phyloP scores from a whole-genome alignment of 2,888 invertebrate species.

The Acleris sparsana region DNA sequence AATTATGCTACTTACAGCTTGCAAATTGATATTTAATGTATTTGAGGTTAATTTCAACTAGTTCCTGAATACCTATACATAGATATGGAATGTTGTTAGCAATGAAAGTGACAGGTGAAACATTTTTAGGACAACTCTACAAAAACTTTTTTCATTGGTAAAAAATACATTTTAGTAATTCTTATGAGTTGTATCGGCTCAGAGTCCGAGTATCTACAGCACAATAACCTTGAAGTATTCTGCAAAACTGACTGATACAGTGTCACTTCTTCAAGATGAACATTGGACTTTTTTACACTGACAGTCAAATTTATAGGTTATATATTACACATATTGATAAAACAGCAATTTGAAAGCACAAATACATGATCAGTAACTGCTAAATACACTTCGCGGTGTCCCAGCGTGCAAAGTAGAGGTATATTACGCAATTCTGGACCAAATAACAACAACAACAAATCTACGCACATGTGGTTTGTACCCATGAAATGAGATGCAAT shows the following conservation, averaged over 20 bases:
- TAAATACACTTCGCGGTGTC: constrained; percentile 49
- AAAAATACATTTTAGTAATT: constrained; percentile 1
- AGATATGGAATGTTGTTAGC: constrained; percentile 30
- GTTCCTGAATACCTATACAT: constrained; percentile 28
- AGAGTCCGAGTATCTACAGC: constrained; percentile 41
- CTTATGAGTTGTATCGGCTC: constrained; percentile 35
- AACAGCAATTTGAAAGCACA: constrained; percentile 46
- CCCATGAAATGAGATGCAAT: constrained; percentile 74
- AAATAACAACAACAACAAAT: constrained; percentile 76
- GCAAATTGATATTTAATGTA: neutral
- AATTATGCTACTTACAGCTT: neutral
- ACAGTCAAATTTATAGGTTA: constrained; percentile 80
- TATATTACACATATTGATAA: constrained; percentile 50
- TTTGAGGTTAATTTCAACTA: constrained; percentile 33
- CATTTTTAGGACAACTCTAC: constrained; percentile 13
- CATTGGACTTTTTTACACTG: constrained; percentile 67
- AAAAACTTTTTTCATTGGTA: neutral
- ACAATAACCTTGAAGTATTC: constrained; percentile 63
- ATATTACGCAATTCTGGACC: constrained; percentile 65
- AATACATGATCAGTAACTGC: constrained; percentile 47
- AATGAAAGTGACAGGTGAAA: constrained; percentile 35
- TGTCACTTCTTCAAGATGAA: constrained; percentile 63
- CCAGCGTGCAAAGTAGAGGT: constrained; percentile 58
- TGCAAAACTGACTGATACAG: constrained; percentile 55
- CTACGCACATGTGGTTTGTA: constrained; percentile 79